These are phyloP conservation scores for Egretta garzetta DNA, from an alignment of 2,113 vertebrate species.

Conservation along the genomic window DNA sequence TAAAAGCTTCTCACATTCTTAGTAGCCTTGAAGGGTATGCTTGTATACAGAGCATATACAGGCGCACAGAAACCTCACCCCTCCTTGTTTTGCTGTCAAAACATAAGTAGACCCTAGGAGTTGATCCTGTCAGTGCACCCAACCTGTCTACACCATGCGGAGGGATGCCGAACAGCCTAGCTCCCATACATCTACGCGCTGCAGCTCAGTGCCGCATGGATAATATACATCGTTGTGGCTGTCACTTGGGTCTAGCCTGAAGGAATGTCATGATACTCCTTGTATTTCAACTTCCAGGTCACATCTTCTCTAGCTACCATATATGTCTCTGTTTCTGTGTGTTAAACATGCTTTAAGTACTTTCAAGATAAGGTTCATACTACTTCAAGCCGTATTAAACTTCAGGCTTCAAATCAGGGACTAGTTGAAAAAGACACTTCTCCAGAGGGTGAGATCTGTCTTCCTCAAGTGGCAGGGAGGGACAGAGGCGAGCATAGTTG, in stretches of 20 bases:
- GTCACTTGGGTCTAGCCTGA: neutral
- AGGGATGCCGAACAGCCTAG: neutral
- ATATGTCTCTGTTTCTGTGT: neutral
- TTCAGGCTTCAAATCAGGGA: neutral
- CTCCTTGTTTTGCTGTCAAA: neutral
- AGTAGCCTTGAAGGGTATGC: neutral
- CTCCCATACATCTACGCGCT: neutral
- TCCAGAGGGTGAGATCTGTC: neutral
- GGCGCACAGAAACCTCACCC: neutral
- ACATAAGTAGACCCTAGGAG: neutral
- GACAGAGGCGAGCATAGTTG: neutral
- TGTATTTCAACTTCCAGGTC: neutral
- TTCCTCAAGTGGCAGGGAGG: neutral
- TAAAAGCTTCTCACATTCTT: neutral
- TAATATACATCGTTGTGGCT: rapidly evolving
- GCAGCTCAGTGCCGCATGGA: rapidly evolving
- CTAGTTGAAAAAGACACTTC: neutral
- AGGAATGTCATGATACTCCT: neutral
- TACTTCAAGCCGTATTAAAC: neutral
- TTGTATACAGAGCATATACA: neutral
- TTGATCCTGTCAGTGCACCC: neutral
- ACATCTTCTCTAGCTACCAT: neutral
- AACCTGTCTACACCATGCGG: neutral
- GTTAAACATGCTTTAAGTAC: neutral
- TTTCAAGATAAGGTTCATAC: neutral